Evolutionary conservation across 2,797 vertebrate genomes (phyloP).

Genomic region (Rhodeus uyekii): DNA sequence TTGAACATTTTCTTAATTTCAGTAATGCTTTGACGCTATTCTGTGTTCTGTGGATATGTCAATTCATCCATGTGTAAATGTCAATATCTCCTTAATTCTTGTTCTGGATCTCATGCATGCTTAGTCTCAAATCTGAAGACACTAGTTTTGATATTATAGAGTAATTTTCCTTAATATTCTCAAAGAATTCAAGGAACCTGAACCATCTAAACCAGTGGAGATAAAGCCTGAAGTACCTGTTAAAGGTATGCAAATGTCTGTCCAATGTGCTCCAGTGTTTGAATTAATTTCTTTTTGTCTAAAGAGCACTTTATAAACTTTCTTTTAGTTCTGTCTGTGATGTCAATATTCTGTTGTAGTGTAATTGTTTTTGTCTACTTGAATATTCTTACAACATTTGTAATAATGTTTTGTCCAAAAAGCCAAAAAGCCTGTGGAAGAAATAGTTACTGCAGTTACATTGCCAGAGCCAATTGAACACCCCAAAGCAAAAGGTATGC

Average conservation of each 20-base stretch:
- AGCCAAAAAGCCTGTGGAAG: conserved; percentile 71
- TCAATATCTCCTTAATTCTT: conserved; percentile 7
- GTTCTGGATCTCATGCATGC: not conserved
- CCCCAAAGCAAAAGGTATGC: conserved; percentile 72
- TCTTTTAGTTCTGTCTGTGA: conserved; percentile 6
- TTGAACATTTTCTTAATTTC: not conserved
- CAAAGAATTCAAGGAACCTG: conserved; percentile 61
- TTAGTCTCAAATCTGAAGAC: conserved; percentile 16
- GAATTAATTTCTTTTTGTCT: conserved; percentile 1
- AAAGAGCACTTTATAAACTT: not conserved
- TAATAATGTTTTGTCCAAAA: conserved; percentile 61
- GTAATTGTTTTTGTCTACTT: not conserved
- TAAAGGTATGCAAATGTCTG: conserved; percentile 70
- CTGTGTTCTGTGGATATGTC: not conserved
- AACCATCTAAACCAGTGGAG: conserved; percentile 51
- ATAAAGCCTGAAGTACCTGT: conserved; percentile 60
- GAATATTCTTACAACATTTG: not conserved
- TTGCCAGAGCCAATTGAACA: conserved; percentile 67
- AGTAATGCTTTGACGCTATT: not conserved
- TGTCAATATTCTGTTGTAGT: conserved; percentile 14
- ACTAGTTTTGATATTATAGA: conserved; percentile 46
- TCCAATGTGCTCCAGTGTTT: conserved; percentile 22
- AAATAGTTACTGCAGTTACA: conserved; percentile 66
- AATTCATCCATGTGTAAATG: conserved; percentile 25
- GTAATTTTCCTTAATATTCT: conserved; percentile 69